Percentiles rank a stretch among this genome's conserved stretches.
These are phyloP conservation scores for crab-eating macaque (Macaca fascicularis) DNA, from an alignment of 2,113 vertebrate genomes.

Conservation along the genomic window DNA sequence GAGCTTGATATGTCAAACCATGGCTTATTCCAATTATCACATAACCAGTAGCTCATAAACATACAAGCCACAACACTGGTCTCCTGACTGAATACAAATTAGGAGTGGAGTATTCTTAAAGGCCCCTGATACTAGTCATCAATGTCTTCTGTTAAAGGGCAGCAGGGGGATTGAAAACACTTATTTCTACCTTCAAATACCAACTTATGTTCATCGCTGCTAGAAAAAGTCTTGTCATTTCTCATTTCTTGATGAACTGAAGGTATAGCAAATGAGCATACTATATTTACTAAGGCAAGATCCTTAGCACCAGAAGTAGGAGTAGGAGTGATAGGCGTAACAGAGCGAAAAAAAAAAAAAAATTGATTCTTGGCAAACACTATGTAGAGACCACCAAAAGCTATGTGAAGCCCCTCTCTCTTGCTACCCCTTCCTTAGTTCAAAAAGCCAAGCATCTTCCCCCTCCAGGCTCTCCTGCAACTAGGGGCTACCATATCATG, in stretches of 20 bases:
- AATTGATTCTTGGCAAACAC: not conserved
- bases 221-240: not conserved
- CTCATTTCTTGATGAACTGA: not conserved
- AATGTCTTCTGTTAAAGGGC: not conserved
- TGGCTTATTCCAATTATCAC: conserved; percentile 70
- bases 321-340: not conserved
- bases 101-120: conserved; percentile 26
- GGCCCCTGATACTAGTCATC: not conserved
- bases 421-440: not conserved
- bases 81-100: conserved; percentile 48
- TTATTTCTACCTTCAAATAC: not conserved
- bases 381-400: not conserved
- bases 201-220: not conserved
- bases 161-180: not conserved
- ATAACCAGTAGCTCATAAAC: conserved; percentile 32
- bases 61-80: conserved; percentile 56
- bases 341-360: not conserved
- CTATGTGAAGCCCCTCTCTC: not conserved
- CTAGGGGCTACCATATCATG: fast-evolving
- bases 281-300: not conserved
- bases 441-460: not conserved
- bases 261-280: not conserved
- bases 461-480: not conserved
- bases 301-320: not conserved
- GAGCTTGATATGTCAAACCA: conserved; percentile 74